phyloP scores from a whole-genome alignment of 2,797 vertebrate genomes.

The Passerculus sandwichensis region DNA sequence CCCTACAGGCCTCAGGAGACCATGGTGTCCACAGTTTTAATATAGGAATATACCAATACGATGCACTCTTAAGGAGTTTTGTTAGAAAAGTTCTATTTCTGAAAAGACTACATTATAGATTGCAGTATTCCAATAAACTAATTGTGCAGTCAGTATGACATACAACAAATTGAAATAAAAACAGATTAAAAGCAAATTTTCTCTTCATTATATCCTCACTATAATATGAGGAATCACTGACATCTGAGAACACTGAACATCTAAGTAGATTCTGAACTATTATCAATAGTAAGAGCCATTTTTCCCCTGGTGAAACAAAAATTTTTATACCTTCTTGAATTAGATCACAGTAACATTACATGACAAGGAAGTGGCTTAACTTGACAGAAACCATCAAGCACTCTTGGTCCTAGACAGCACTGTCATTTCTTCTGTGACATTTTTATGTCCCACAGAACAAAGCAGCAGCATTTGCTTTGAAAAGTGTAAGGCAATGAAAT shows the following conservation, averaged over 20 bases:
- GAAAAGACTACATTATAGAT: slow-evolving; percentile 54
- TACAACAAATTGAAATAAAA: slow-evolving; percentile 20
- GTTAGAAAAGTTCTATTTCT: slow-evolving; percentile 57
- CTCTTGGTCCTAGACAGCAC: background rate
- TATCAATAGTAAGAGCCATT: background rate
- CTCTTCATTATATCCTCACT: background rate
- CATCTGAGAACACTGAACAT: background rate
- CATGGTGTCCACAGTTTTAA: slow-evolving; percentile 57
- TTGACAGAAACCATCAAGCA: background rate
- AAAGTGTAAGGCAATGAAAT: background rate
- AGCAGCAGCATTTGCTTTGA: background rate
- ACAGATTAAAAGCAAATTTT: slow-evolving; percentile 7
- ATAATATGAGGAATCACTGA: background rate
- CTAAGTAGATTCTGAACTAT: background rate
- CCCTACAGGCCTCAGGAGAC: slow-evolving; percentile 59
- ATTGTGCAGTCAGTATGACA: slow-evolving; percentile 18
- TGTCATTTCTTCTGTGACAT: background rate
- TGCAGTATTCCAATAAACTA: slow-evolving; percentile 39
- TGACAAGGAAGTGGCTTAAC: background rate
- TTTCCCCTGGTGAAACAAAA: background rate
- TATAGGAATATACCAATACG: slow-evolving; percentile 46
- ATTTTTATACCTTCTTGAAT: background rate
- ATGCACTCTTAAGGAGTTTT: slow-evolving; percentile 60
- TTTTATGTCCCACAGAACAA: background rate
- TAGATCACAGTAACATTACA: background rate